Conservation (phyloP, 2,113 vertebrate genomes). For the Ciconia boyciana region DNA sequence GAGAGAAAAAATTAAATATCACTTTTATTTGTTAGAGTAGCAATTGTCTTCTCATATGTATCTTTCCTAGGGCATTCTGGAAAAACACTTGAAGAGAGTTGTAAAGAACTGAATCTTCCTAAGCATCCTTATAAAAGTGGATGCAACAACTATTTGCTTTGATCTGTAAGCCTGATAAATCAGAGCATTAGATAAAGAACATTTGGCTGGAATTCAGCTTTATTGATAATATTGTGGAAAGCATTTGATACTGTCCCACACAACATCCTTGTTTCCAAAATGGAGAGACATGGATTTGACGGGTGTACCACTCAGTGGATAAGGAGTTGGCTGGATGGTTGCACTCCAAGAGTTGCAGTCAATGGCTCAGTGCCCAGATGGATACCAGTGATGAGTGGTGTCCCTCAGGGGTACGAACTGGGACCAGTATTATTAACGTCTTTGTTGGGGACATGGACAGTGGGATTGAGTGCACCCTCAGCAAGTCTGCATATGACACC, state of each 20-base stretch:
- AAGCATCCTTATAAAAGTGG: background rate
- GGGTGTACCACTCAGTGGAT: background rate
- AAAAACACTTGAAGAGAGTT: background rate
- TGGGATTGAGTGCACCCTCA: background rate
- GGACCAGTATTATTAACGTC: background rate
- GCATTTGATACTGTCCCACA: background rate
- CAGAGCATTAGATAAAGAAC: background rate
- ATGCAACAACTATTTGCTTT: background rate
- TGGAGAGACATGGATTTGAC: background rate
- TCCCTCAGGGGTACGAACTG: background rate
- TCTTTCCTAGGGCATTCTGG: background rate
- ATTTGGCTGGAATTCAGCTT: background rate
- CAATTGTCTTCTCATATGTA: background rate
- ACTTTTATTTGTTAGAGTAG: background rate
- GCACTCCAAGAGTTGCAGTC: background rate
- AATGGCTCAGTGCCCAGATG: background rate
- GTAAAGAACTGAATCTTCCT: background rate
- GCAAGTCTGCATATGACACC: background rate
- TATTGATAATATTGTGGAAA: background rate
- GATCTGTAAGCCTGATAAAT: background rate
- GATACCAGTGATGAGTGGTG: background rate
- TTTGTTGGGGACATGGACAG: background rate
- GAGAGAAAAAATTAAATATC: background rate
- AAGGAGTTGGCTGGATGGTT: background rate
- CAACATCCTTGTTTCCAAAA: background rate